Evolutionary conservation across 2,888 invertebrate genomes (phyloP), one percentile per base, ranked within the genome.

Genomic region (Macropis europaea): DNA sequence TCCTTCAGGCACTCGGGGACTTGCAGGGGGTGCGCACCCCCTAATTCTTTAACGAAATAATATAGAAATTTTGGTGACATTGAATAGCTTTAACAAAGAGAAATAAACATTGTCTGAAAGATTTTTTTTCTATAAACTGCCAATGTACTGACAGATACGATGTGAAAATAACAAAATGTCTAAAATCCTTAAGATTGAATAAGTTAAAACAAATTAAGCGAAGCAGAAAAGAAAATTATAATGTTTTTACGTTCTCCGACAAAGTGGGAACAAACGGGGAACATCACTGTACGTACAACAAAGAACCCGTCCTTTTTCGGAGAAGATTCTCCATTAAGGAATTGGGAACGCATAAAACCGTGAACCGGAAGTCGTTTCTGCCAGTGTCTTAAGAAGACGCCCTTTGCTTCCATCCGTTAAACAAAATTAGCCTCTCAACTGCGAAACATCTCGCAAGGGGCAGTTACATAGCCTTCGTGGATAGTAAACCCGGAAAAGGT

Each of bases 351-450:
- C 26, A 26, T 19, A 28, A 48, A 47, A 13, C 26, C 47, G 6
- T 13, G 17, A 30, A 42, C 17, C 28, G 19, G 52, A 52, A 17
- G 50, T 19, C 13, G 26, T 26, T 19, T n/a, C 28, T 17, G 1
- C 2, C 26, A 11, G 7, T 1, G 0, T 3, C 3, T 2, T n/a
- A 17, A 17, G 36, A 19, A 28, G 11, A 22, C 11, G 9, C n/a
- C 28, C 11, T 28, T 34, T 13, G n/a, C 13, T 36, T 24, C 19
- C 34, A 22, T 68, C 30, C 42, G 40, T 48, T 70, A 42, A 56
- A 45, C 34, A 36, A 43, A 71, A 69, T 71, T 69, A 69, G 40
- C 13, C 43, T 34, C n/a, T 9, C 6, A 26, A 11, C 36, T 34
- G 45, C 36, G 17, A 42, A 57, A 57, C 13, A 17, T 7, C 17